Evolutionary conservation across 2,797 vertebrate genomes (phyloP).

Genomic region (Scolopax rusticola): DNA sequence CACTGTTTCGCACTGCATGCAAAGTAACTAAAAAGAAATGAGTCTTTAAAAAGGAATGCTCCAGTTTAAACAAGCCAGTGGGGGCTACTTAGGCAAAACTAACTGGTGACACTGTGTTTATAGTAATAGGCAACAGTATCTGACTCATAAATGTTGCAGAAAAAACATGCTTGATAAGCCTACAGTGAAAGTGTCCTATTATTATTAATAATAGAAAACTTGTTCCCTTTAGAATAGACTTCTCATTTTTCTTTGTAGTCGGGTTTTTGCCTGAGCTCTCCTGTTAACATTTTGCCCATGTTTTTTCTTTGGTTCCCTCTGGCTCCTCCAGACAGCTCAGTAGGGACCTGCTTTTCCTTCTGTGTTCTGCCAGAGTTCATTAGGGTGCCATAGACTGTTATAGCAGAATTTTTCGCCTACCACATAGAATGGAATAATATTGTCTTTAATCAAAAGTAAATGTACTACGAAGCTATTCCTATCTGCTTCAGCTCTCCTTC

Average conservation of each 20-base stretch:
- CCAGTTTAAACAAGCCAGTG: conserved; percentile 45
- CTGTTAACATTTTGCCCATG: not conserved
- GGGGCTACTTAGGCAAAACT: conserved; percentile 43
- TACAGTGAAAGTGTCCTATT: not conserved
- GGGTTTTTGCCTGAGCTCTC: not conserved
- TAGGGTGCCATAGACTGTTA: conserved; percentile 12
- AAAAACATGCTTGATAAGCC: not conserved
- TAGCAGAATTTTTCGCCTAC: conserved; percentile 9
- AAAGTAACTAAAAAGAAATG: conserved; percentile 53
- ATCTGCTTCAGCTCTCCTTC: not conserved
- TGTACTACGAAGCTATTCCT: not conserved
- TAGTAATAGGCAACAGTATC: not conserved
- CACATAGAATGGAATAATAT: not conserved
- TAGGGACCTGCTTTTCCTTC: conserved; percentile 2
- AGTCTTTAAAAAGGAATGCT: conserved; percentile 51
- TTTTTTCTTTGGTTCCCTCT: not conserved
- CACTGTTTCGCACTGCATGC: conserved; percentile 41
- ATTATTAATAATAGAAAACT: conserved; percentile 5
- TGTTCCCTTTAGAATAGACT: not conserved
- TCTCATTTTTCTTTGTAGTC: conserved; percentile 1
- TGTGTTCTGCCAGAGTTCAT: conserved; percentile 39
- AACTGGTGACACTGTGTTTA: conserved; percentile 6
- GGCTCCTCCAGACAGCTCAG: not conserved
- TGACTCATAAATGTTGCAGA: not conserved
- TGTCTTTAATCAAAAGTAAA: conserved; percentile 33